These are phyloP conservation scores for Drosophila villosipedis DNA, from an alignment of 2,888 invertebrate species.

Conservation along the genomic window DNA sequence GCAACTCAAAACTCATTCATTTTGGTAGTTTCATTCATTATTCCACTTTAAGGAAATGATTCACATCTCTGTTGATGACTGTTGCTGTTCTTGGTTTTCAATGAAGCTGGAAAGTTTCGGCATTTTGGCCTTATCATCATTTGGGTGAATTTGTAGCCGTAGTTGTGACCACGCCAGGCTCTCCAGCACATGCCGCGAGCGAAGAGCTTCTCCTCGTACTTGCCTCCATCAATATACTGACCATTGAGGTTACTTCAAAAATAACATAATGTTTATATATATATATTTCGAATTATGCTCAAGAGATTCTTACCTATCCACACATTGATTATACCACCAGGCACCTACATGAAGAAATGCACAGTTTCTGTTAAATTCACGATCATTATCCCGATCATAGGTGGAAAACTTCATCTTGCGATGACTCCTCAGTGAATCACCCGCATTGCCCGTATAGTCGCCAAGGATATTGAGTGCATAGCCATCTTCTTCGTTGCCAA, in stretches of 20 bases:
- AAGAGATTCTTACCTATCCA: slow-evolving; percentile 86
- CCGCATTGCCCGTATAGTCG: slow-evolving; percentile 88
- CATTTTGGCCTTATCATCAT: slow-evolving; percentile 87
- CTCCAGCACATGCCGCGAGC: slow-evolving; percentile 89
- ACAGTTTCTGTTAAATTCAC: slow-evolving; percentile 88
- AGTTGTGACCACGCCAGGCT: slow-evolving; percentile 88
- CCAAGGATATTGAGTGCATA: slow-evolving; percentile 89
- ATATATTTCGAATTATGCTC: too few relatives aligned
- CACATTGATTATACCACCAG: slow-evolving; percentile 91
- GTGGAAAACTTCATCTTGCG: slow-evolving; percentile 90
- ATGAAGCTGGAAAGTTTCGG: slow-evolving; percentile 40
- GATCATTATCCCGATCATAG: slow-evolving; percentile 88
- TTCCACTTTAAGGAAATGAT: slow-evolving; percentile 2
- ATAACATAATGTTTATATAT: neutral
- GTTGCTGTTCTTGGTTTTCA: neutral
- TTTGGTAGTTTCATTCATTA: neutral
- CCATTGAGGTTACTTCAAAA: slow-evolving; percentile 88
- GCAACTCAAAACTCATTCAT: neutral
- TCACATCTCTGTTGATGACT: slow-evolving; percentile 20
- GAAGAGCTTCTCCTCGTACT: slow-evolving; percentile 84
- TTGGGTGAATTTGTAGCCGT: slow-evolving; percentile 87
- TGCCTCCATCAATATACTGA: slow-evolving; percentile 71
- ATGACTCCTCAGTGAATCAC: slow-evolving; percentile 89
- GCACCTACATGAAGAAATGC: slow-evolving; percentile 89
- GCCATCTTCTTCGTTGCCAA: slow-evolving; percentile 88